Evolutionary conservation across 2,113 vertebrate species (phyloP), one percentile per base, ranked within the genome.

Genomic region (Elgaria multicarinata): DNA sequence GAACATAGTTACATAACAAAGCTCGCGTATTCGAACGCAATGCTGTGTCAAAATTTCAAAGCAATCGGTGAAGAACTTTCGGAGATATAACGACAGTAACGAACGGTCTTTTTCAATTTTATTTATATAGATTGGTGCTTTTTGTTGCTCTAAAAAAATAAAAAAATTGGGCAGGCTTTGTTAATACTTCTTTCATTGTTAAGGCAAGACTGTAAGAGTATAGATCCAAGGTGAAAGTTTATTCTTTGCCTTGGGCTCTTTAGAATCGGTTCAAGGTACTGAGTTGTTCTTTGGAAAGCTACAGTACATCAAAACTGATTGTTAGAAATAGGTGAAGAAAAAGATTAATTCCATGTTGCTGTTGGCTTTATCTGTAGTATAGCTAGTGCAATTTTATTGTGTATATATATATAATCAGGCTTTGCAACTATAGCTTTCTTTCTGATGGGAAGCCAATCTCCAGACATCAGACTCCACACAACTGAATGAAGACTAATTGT

Each of bases 251-350:
- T 71, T 81, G 10, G 39, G 39, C 39, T 83, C 36, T 74, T n/a
- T 39, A 74, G 18, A 82, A 82, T 82, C 12, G 33, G 62, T 83
- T 89, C 31, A 64, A 82, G 39, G n/a, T 77, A 36, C 24, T 77
- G 85, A 44, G 16, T 31, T 72, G 14, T 39, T 50, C 69, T 64
- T 83, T 31, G 42, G 31, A 83, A 83, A 55, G 39, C 22, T 50
- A n/a, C n/a, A n/a, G n/a, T n/a, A n/a, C 58, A 33, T 83, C 69
- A 74, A 88, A 88, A 58, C 39, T 71, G 18, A 74, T 62, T 75
- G 13, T 64, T 42, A 72, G 44, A 66, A 66, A 78, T 58, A 71
- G 36, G 39, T 50, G 79, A 83, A 33, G 39, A 64, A 33, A n/a
- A 16, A 88, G 53, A 64, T 87, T 88, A 83, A 31, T 31, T 55